A percentile compares a stretch with the other conserved stretches of the same genome.
Evolutionary conservation across 2,797 vertebrate genomes (phyloP).

Genomic region (Epinephelus malabaricus): DNA sequence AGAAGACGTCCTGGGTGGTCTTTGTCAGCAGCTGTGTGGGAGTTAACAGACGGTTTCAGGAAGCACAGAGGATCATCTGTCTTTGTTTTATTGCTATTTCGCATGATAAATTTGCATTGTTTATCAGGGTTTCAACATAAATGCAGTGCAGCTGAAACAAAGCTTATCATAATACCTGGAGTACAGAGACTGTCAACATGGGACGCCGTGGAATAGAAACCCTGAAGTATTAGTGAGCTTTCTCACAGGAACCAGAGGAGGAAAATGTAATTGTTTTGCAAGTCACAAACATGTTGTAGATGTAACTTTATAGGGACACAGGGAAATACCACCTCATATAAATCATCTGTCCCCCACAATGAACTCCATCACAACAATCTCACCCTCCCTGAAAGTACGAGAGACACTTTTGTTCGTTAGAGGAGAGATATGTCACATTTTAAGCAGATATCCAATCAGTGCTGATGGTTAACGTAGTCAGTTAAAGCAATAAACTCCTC

Average conservation of each 20-base stretch:
- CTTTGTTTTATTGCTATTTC: conserved; percentile 61
- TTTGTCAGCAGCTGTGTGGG: conserved; percentile 73
- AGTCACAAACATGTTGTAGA: neutral
- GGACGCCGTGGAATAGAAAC: neutral
- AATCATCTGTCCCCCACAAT: neutral
- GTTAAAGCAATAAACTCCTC: too few relatives aligned
- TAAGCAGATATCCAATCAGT: too few relatives aligned
- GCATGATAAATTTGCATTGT: conserved; percentile 53
- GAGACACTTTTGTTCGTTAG: too few relatives aligned
- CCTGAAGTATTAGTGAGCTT: neutral
- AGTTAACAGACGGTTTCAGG: conserved; percentile 54
- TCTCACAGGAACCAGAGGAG: neutral
- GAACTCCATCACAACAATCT: neutral
- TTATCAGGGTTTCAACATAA: conserved; percentile 42
- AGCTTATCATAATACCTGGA: conserved; percentile 19
- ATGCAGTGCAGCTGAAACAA: conserved; percentile 1
- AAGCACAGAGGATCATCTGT: conserved; percentile 43
- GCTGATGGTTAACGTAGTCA: too few relatives aligned
- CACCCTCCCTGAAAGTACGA: neutral
- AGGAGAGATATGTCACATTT: too few relatives aligned
- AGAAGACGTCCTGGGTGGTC: conserved; percentile 55
- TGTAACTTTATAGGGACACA: neutral
- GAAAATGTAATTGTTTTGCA: neutral
- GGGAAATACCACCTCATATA: neutral
- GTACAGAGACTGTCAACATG: neutral